A percentile compares a stretch with the other conserved stretches of the same genome.
Evolutionary conservation across 1,140 invertebrate genomes (phyloP).

Genomic region (Phenacoccus solenopsis): DNA sequence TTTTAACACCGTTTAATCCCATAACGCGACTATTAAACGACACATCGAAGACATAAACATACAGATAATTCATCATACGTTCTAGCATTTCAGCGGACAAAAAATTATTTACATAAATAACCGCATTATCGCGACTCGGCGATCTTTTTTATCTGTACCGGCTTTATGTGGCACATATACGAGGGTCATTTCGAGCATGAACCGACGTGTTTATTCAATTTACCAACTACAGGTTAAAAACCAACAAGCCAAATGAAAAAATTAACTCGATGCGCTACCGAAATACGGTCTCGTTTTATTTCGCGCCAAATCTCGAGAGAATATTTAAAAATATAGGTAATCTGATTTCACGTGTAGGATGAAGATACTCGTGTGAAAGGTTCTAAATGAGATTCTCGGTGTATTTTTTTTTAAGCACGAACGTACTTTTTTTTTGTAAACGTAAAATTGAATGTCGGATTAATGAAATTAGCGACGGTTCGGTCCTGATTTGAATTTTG

Average conservation of each 20-base stretch:
- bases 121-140: background rate
- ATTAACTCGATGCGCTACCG: background rate
- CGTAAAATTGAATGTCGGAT: too few species aligned
- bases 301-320: background rate
- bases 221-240: background rate
- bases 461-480: too few species aligned
- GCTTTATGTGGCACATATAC: background rate
- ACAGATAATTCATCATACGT: too few species aligned
- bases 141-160: background rate
- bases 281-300: background rate
- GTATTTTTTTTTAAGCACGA: background rate
- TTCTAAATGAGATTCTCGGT: background rate
- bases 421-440: too few species aligned
- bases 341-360: background rate
- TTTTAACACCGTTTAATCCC: too few species aligned
- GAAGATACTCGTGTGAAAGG: background rate
- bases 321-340: background rate
- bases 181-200: background rate
- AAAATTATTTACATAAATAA: background rate
- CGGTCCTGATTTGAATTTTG: too few species aligned
- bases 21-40: too few species aligned
- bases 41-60: too few species aligned
- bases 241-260: background rate
- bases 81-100: too few species aligned
- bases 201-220: background rate